Evolutionary conservation across 2,797 vertebrate species (phyloP), one percentile per base, ranked within the genome.

Genomic region (Lutjanus argentimaculatus): DNA sequence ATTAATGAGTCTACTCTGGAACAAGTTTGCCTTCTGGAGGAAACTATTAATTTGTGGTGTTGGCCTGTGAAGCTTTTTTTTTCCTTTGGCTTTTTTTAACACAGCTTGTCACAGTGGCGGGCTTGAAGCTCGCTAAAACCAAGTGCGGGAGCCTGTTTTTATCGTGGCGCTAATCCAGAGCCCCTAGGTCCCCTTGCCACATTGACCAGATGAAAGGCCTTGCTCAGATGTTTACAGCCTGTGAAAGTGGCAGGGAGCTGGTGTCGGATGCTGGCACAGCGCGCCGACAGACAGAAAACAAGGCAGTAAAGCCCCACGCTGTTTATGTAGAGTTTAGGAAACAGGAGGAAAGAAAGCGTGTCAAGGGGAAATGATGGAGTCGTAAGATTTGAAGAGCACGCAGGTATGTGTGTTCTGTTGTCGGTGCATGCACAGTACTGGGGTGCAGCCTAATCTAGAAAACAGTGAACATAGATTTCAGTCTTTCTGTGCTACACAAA

Each of bases 161-260:
- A 95, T 92, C 90, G 85, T 91, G 89, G 89, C 80, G 87, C 90
- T 95, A 95, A 95, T 94, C 93, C 92, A 90, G 93, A 89, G 93
- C 93, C 94, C 93, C 93, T 92, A 91, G 93, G 94, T 94, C 93
- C 91, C 91, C 79, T 91, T 91, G 90, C 90, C 93, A 91, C 93
- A 93, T 88, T 92, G 87, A 94, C 93, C 95, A 95, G 95, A 96
- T 96, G 94, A 96, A 96, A 96, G 95, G 92, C 90, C 93, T 91
- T 81, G 88, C 86, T 92, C 94, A 95, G 91, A 95, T 93, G 91
- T 96, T 96, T 96, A 96, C 90, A 91, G 93, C 94, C 95, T 94
- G 94, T 95, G 95, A 95, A 95, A 95, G 94, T 95, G 92, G 94
- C 90, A 89, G 93, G 92, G 95, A 92, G 91, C 91, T 92, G 81